Evolutionary conservation across 2,113 vertebrate species (phyloP).

Genomic region (Odocoileus hemionus): DNA sequence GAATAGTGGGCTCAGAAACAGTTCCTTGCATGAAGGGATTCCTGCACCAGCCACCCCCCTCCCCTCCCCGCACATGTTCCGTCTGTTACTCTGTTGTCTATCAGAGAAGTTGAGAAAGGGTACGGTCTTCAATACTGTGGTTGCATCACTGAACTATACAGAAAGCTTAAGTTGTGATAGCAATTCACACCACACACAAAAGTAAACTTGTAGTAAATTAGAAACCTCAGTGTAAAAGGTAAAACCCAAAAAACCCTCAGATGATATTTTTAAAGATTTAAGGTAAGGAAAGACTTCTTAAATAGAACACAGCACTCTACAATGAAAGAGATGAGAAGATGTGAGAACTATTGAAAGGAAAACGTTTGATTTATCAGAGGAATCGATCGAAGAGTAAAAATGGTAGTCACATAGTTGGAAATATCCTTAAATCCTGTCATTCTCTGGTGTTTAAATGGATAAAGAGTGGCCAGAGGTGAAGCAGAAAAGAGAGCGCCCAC

Average conservation of each 20-base stretch:
- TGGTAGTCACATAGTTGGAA: background rate
- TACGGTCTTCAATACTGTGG: background rate
- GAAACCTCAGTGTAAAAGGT: background rate
- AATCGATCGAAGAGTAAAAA: rapidly evolving
- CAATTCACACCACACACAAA: background rate
- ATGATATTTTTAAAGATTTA: background rate
- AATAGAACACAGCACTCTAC: background rate
- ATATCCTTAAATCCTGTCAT: background rate
- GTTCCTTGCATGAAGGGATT: background rate
- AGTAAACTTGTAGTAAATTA: background rate
- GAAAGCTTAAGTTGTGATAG: background rate
- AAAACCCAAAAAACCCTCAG: too few species aligned
- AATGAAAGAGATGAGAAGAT: background rate
- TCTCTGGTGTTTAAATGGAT: background rate
- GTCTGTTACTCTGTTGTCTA: background rate
- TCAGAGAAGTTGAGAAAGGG: background rate
- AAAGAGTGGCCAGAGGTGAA: background rate
- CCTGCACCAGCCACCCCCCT: rapidly evolving
- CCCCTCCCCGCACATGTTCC: rapidly evolving
- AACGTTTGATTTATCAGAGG: background rate
- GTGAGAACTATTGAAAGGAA: background rate
- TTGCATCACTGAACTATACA: background rate
- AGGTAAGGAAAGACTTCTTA: background rate
- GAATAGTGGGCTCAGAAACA: background rate
- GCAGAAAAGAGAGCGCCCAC: background rate